Percentiles rank a stretch among this genome's conserved stretches.
These are phyloP conservation scores for Microctenopoma steveboyesi DNA, from an alignment of 2,797 vertebrate species.

Conservation along the genomic window DNA sequence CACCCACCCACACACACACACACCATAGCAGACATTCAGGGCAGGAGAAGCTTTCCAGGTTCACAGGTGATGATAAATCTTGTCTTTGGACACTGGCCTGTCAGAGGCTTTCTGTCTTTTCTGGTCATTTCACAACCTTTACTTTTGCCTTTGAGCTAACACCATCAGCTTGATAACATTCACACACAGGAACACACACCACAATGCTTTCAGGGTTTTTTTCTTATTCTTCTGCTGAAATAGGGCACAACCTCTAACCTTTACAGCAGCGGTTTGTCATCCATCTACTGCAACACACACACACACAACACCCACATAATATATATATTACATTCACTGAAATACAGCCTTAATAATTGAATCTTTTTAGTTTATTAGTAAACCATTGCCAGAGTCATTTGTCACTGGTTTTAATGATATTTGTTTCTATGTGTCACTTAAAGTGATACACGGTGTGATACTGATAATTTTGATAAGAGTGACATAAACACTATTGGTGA, in stretches of 20 bases:
- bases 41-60: conserved; percentile 47
- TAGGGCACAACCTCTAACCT: conserved; percentile 26
- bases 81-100: conserved; percentile 46
- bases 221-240: conserved; percentile 16
- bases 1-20: not conserved
- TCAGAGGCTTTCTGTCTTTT: conserved; percentile 42
- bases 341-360: not conserved
- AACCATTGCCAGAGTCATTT: no score
- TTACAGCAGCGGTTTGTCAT: conserved; percentile 13
- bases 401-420: no score
- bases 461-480: no score
- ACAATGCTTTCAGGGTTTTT: conserved; percentile 53
- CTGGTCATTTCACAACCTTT: conserved; percentile 45
- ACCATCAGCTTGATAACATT: conserved; percentile 12
- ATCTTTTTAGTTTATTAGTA: no score
- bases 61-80: conserved; percentile 50
- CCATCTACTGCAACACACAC: not conserved
- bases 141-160: conserved; percentile 30
- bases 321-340: conserved; percentile 1
- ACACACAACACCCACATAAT: conserved; percentile 8
- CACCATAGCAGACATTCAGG: conserved; percentile 16
- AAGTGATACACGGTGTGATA: no score
- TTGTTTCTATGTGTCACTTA: no score
- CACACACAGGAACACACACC: conserved; percentile 13
- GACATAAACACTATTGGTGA: no score